Evolutionary conservation across 1,140 invertebrate species (phyloP), one percentile per base, ranked within the genome.

Genomic region (Mamestra configurata): DNA sequence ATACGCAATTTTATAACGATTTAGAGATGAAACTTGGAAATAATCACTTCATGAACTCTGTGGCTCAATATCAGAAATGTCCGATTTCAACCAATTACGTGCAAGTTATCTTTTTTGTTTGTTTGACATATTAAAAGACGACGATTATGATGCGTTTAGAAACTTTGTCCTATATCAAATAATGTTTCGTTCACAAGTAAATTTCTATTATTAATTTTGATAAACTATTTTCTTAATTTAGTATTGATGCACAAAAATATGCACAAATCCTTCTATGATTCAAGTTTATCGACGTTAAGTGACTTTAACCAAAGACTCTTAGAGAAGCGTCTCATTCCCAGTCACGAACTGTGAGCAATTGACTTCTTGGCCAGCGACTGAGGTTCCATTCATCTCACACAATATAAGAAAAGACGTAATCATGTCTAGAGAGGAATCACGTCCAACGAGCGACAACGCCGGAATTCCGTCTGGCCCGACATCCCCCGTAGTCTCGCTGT

Each of bases 371-470:
- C 85, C 84, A 82, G 66, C 68, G 59, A 27, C 66, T 73, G 81
- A 40, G 57, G 77, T 51, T 82, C 87, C 77, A 91, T 92, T 92
- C 88, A 90, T 89, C 78, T 83, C 84, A 31, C 82, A 87, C 88
- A 90, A 90, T 90, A 87, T 90, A 90, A 92, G 88, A 92, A 92
- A 91, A 90, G 90, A 86, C 88, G 89, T 90, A 92, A 92, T 90
- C 88, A 90, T 87, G 85, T 85, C 89, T 87, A 79, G 84, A 84
- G 83, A 88, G 85, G 86, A 93, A 91, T 92, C 92, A 93, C 90
- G 90, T 91, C 84, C 89, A 87, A 88, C 86, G 87, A 88, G 82
- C 85, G 84, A 89, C 89, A 89, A 86, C 86, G 87, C 90, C 91
- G 91, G 90, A 93, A 92, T 93, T 93, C 92, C 92, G 90, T 84